These are phyloP conservation scores for Ophioninae sp. DNA, from an alignment of 2,888 invertebrate genomes.

Conservation along the genomic window DNA sequence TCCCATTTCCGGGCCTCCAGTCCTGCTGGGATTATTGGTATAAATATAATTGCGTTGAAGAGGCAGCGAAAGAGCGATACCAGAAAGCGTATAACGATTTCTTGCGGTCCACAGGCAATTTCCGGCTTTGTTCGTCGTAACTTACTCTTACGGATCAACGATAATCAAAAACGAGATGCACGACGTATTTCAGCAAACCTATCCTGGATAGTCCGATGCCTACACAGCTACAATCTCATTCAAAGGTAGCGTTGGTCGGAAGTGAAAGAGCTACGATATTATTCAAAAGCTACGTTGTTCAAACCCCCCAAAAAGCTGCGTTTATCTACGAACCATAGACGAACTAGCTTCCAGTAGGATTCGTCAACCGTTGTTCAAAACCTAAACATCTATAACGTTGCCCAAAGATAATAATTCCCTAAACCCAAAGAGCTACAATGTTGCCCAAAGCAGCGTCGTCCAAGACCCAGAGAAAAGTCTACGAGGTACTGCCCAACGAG, in stretches of 20 bases:
- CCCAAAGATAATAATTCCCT: no score
- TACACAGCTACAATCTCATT: neutral
- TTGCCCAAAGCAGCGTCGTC: no score
- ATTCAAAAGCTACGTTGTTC: neutral
- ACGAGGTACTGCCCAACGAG: no score
- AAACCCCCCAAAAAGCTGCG: no score
- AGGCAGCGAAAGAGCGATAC: constrained; percentile 42
- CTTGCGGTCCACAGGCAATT: constrained; percentile 14
- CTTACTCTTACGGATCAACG: neutral
- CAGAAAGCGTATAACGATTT: constrained; percentile 39
- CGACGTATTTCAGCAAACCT: neutral
- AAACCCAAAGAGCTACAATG: no score
- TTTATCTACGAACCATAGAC: no score
- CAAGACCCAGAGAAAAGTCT: no score
- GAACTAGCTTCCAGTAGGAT: no score
- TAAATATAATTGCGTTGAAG: constrained; percentile 55
- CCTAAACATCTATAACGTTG: no score
- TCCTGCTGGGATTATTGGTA: constrained; percentile 41
- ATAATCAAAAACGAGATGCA: neutral
- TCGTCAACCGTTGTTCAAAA: no score
- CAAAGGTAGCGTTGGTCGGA: neutral
- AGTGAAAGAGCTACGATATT: neutral
- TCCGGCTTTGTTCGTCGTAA: neutral
- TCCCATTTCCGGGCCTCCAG: constrained; percentile 16
- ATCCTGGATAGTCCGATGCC: neutral